phyloP scores from a whole-genome alignment of 2,888 invertebrate species.

The Sinelater perroti region DNA sequence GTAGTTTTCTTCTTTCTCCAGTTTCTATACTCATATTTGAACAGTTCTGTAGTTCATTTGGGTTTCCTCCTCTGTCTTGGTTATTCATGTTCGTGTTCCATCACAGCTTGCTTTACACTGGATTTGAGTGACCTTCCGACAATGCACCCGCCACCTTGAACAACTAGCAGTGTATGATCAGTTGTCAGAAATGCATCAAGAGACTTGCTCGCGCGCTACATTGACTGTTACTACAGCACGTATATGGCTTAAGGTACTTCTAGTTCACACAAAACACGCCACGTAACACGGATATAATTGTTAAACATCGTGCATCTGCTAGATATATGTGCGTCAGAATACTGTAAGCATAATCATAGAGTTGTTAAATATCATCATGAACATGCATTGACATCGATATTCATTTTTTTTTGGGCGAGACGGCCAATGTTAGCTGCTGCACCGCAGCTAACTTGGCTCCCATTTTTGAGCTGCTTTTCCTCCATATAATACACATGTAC shows the following conservation, averaged over 20 bases:
- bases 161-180: no score
- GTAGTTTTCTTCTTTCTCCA: no score
- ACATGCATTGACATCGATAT: constrained; percentile 34
- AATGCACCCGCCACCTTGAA: no score
- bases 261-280: constrained; percentile 33
- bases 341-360: constrained; percentile 26
- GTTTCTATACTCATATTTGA: no score
- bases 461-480: constrained; percentile 14
- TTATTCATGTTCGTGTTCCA: no score
- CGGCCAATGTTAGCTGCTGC: constrained; percentile 36
- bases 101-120: no score
- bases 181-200: constrained; percentile 23
- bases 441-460: constrained; percentile 33
- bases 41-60: no score
- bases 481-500: constrained; percentile 18
- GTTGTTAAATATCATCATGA: constrained; percentile 20
- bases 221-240: constrained; percentile 30
- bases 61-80: no score
- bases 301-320: constrained; percentile 34
- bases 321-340: constrained; percentile 33
- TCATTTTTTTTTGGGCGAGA: constrained; percentile 25
- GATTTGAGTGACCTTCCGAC: no score
- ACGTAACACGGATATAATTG: constrained; percentile 31
- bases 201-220: constrained; percentile 26
- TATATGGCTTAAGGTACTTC: constrained; percentile 35